Evolutionary conservation across 2,888 invertebrate species (phyloP).

Genomic region (Dasypogon diadema): DNA sequence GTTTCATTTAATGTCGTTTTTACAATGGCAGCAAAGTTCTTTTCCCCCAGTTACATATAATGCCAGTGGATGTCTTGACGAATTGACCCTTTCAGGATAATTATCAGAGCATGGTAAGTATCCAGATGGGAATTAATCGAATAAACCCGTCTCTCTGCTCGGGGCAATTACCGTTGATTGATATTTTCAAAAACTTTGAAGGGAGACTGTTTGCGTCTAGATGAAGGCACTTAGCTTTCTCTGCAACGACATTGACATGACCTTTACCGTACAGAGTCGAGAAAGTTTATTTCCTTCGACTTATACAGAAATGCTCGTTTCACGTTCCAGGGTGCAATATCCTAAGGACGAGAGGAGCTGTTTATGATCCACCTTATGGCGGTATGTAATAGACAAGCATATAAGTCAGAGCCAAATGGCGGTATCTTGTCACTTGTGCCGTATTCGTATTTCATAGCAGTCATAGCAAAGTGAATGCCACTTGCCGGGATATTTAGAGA

Average conservation of each 20-base stretch:
- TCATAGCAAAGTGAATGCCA: slow-evolving; percentile 14
- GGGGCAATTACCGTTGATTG: slow-evolving; percentile 30
- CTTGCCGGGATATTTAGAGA: slow-evolving; percentile 26
- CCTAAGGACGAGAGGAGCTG: background rate
- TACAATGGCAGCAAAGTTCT: slow-evolving; percentile 5
- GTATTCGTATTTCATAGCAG: background rate
- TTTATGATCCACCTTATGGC: slow-evolving; percentile 40
- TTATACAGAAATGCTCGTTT: background rate
- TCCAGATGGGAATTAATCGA: slow-evolving; percentile 42
- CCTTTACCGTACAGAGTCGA: slow-evolving; percentile 13
- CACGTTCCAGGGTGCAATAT: slow-evolving; percentile 27
- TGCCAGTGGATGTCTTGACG: slow-evolving; percentile 25
- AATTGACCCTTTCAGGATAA: slow-evolving; percentile 44
- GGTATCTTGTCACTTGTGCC: slow-evolving; percentile 5
- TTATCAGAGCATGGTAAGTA: slow-evolving; percentile 42
- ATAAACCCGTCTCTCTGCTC: slow-evolving; percentile 20
- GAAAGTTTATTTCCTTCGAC: slow-evolving; percentile 18
- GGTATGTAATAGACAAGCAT: slow-evolving; percentile 33
- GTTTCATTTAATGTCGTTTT: slow-evolving; percentile 11
- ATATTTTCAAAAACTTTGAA: slow-evolving; percentile 29
- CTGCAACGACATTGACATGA: slow-evolving; percentile 29
- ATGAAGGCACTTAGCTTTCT: slow-evolving; percentile 1
- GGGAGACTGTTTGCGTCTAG: background rate
- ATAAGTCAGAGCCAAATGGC: slow-evolving; percentile 15
- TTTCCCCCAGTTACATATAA: slow-evolving; percentile 29